A percentile compares a stretch with the other conserved stretches of the same genome.
These are phyloP conservation scores for Girardinichthys multiradiatus DNA, from an alignment of 2,113 vertebrate species.

Conservation along the genomic window DNA sequence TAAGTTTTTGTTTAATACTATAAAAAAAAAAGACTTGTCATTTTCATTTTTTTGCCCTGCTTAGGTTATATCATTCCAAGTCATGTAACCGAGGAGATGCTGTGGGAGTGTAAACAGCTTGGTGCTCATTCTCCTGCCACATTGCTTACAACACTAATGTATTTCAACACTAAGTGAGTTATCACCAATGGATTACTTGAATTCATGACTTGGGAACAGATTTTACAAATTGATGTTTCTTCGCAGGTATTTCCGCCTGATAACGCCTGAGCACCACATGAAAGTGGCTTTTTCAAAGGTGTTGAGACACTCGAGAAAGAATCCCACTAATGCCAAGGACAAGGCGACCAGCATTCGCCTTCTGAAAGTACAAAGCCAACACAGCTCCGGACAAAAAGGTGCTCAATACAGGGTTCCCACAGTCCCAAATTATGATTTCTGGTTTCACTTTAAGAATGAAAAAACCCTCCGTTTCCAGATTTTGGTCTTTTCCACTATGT, in stretches of 20 bases:
- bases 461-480: too few species aligned
- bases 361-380: slow-evolving; percentile 89
- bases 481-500: too few species aligned
- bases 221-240: background rate
- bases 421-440: too few species aligned
- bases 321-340: slow-evolving; percentile 95
- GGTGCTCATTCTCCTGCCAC: slow-evolving; percentile 98
- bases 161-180: slow-evolving; percentile 99
- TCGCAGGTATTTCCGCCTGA: slow-evolving; percentile 93
- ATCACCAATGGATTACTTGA: background rate
- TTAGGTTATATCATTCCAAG: slow-evolving; percentile 97
- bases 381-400: slow-evolving; percentile 96
- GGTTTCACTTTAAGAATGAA: too few species aligned
- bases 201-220: background rate
- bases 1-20: background rate
- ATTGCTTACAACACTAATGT: slow-evolving; percentile 97
- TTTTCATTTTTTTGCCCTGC: slow-evolving; percentile 38
- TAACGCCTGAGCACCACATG: slow-evolving; percentile 96
- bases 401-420: background rate
- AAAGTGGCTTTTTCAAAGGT: slow-evolving; percentile 98
- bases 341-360: slow-evolving; percentile 99
- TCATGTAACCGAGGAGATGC: slow-evolving; percentile 99
- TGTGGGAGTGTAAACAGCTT: slow-evolving; percentile 99
- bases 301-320: slow-evolving; percentile 97
- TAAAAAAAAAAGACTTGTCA: background rate